Conservation (phyloP, 2,113 vertebrate genomes). For the Oplegnathus fasciatus region DNA sequence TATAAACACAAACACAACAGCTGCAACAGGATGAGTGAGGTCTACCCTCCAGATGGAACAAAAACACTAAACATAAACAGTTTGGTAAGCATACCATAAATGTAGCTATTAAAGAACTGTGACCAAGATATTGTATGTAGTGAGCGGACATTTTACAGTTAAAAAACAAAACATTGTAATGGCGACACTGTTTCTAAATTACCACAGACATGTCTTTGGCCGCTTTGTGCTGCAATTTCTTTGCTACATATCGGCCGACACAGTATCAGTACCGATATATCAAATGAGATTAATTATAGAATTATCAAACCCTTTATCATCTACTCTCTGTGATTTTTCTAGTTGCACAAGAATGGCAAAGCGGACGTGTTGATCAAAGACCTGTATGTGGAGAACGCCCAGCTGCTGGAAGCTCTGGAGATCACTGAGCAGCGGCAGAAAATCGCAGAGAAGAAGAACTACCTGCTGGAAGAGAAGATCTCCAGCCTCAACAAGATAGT, state of each 20-base stretch:
- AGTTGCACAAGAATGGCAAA: constrained; percentile 91
- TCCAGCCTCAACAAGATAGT: constrained; percentile 94
- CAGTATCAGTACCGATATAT: background rate
- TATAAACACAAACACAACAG: background rate
- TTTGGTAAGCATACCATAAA: background rate
- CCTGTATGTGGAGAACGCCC: constrained; percentile 92
- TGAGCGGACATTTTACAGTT: background rate
- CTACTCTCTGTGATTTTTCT: background rate
- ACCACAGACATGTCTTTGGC: background rate
- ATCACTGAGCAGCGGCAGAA: constrained; percentile 90
- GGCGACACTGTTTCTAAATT: background rate
- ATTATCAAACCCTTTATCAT: background rate
- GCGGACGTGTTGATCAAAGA: constrained; percentile 91
- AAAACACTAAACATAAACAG: background rate
- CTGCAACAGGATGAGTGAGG: too few relatives aligned
- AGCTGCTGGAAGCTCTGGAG: constrained; percentile 93
- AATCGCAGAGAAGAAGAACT: constrained; percentile 92
- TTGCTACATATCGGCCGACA: background rate
- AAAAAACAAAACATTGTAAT: background rate
- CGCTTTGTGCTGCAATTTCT: background rate
- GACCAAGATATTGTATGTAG: background rate
- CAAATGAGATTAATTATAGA: background rate
- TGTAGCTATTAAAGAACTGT: background rate
- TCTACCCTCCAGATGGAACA: background rate
- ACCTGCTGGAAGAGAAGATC: constrained; percentile 94